A percentile compares a stretch with the other conserved stretches of the same genome.
Conservation (phyloP, 2,113 vertebrate genomes). For the Micromys minutus region DNA sequence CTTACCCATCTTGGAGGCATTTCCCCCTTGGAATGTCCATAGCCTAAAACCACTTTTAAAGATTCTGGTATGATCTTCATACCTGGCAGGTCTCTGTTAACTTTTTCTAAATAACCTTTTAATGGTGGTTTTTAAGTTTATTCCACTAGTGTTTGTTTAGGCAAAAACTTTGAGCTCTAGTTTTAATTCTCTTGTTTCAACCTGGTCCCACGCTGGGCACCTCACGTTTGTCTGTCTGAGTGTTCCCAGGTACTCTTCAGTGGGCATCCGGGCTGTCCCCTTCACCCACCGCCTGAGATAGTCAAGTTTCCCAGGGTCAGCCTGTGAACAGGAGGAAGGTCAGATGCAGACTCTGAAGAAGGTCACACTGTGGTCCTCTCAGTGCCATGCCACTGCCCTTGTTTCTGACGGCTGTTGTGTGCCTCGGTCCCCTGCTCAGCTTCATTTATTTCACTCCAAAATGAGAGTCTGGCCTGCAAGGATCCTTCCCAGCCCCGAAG, state of each 20-base stretch:
- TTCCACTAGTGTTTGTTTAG: not conserved
- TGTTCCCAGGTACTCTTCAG: not conserved
- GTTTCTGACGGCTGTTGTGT: not conserved
- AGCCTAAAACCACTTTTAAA: not conserved
- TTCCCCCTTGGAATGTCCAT: not conserved
- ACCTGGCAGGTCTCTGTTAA: not conserved
- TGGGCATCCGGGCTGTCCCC: not conserved
- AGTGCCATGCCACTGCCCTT: not conserved
- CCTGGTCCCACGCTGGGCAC: not conserved
- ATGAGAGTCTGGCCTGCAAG: not conserved
- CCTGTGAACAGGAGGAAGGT: not conserved
- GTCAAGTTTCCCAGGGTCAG: not conserved
- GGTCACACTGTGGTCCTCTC: not conserved
- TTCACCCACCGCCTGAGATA: not conserved
- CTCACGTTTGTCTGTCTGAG: not conserved
- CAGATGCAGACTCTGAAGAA: not conserved
- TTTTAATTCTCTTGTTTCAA: not conserved
- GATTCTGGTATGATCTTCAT: not conserved
- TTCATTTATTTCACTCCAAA: not conserved
- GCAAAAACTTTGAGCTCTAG: not conserved
- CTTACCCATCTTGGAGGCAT: not conserved
- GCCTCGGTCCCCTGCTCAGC: not conserved
- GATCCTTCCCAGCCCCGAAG: constrained; percentile 26
- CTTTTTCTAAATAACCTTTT: not conserved
- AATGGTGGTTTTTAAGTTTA: constrained; percentile 5